Evolutionary conservation across 2,113 vertebrate species (phyloP).

Genomic region (Sardina pilchardus): DNA sequence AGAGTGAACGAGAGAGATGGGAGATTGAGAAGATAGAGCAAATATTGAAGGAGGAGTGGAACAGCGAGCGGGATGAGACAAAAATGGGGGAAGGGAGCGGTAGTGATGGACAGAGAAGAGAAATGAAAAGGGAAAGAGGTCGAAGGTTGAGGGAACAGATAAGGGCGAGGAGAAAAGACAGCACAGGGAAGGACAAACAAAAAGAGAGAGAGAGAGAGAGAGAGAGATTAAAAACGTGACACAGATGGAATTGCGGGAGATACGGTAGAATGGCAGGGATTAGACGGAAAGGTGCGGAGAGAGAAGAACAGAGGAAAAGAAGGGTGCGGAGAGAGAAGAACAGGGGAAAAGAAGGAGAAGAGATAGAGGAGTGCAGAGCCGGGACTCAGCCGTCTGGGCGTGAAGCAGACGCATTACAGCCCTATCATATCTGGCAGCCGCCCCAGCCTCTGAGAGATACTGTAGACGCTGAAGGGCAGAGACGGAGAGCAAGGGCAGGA

Average conservation of each 20-base stretch:
- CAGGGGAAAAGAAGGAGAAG: neutral
- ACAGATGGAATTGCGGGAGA: neutral
- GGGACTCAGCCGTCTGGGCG: neutral
- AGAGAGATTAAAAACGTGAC: neutral
- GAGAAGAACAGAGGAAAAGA: too few species aligned
- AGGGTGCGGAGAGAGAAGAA: neutral
- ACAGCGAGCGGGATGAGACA: too few species aligned
- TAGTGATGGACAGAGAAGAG: neutral
- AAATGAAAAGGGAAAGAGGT: neutral
- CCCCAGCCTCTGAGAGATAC: neutral
- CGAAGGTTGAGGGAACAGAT: neutral
- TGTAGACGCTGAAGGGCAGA: neutral
- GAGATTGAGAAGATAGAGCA: neutral
- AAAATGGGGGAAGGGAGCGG: neutral
- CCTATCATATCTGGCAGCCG: neutral
- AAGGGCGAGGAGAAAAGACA: neutral
- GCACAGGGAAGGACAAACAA: neutral
- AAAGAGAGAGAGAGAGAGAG: neutral
- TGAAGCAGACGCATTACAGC: neutral
- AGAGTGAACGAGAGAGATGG: too few species aligned
- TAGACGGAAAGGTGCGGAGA: neutral
- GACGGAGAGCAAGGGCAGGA: neutral
- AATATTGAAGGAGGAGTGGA: too few species aligned
- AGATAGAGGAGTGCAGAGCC: neutral
- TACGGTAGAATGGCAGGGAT: neutral